Evolutionary conservation across 2,797 vertebrate genomes (phyloP), one percentile per base, ranked within the genome.

Genomic region (Mus spretus): DNA sequence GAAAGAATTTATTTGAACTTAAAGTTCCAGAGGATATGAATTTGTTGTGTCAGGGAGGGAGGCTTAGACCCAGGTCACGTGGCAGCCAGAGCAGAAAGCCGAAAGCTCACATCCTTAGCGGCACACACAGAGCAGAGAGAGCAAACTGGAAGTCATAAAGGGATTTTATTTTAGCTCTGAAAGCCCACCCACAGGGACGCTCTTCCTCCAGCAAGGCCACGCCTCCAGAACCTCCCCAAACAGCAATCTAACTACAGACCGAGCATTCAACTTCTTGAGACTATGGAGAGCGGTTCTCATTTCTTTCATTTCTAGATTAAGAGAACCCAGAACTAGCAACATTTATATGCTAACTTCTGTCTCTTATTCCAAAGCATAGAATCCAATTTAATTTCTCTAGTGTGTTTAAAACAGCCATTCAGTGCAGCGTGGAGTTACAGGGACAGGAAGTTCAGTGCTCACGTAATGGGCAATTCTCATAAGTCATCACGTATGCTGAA

Each of bases 301-400:
- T 65, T 65, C 59, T 65, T 37, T 22, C 31, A 19, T 65, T 63
- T 79, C 28, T 37, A n/a, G 31, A 28, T 15, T 47, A 31, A 31
- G 11, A 77, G 55, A 77, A 24, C 22, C 34, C 59, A 80, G 34
- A 59, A 40, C 59, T 65, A 34, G 34, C 34, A 50, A 67, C 20
- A 53, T 67, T 53, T 67, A 24, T 55, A 81, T 40, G 72, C 8
- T 31, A 86, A 82, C 47, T 50, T 63, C 85, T 90, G 55, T 40
- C 44, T 91, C 19, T 61, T 44, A 50, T 70, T 86, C 53, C 7
- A 92, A 89, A 89, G 84, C 4, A 61, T n/a, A 55, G n/a, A 95
- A 84, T 94, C 77, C 65, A 96, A 89, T 4, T 20, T 85, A 57
- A 87, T 53, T 34, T 81, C 26, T 82, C 26, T 89, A 40, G 83